Conservation (phyloP, 2,888 invertebrate species). For the Hipparchia sbordonii region DNA sequence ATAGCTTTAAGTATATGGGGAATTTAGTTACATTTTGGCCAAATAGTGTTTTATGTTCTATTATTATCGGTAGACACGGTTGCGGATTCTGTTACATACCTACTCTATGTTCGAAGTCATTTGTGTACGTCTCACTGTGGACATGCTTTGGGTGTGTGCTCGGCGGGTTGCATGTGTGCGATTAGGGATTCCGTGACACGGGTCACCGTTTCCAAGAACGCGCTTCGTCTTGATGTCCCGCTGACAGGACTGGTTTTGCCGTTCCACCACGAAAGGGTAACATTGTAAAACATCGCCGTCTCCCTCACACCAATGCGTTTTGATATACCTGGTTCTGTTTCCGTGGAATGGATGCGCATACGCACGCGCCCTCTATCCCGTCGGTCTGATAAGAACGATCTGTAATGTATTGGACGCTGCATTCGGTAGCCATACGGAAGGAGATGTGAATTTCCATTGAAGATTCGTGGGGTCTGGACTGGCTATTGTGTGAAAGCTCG, state of each 20-base stretch:
- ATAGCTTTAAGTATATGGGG: too few relatives aligned
- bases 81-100: too few relatives aligned
- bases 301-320: constrained; percentile 51
- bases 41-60: too few relatives aligned
- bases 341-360: constrained; percentile 75
- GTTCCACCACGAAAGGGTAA: constrained; percentile 69
- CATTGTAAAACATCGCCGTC: constrained; percentile 65
- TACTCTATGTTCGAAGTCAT: neutral
- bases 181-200: constrained; percentile 82
- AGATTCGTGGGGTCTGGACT: constrained; percentile 45
- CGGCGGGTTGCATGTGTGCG: constrained; percentile 57
- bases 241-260: constrained; percentile 82
- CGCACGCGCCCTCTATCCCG: constrained; percentile 74
- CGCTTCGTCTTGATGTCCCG: constrained; percentile 80
- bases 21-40: too few relatives aligned
- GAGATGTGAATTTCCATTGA: constrained; percentile 71
- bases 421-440: constrained; percentile 67
- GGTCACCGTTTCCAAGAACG: constrained; percentile 82
- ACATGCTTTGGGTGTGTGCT: constrained; percentile 40
- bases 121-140: constrained; percentile 9
- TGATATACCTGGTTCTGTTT: constrained; percentile 50
- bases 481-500: constrained; percentile 32
- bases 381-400: constrained; percentile 72
- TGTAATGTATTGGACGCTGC: constrained; percentile 73
- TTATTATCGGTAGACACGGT: too few relatives aligned